Percentiles rank a stretch among this genome's conserved stretches.
phyloP scores from a whole-genome alignment of 1,140 invertebrate genomes.

The Chrysomallon squamiferum region DNA sequence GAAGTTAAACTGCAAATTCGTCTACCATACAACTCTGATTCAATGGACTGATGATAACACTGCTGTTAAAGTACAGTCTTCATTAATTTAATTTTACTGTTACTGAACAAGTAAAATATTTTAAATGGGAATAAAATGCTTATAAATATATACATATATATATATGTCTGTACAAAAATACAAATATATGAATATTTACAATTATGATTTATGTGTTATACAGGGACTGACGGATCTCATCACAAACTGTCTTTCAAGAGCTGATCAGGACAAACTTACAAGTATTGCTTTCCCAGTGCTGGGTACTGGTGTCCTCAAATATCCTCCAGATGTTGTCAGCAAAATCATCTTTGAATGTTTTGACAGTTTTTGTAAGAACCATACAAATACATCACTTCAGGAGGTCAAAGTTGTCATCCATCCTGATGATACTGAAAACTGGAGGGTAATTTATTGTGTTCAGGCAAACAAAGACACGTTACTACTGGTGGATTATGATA shows the following conservation, averaged over 20 bases:
- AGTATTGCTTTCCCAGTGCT: slow-evolving; percentile 34
- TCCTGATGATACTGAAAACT: too few species aligned
- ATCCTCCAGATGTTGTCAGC: slow-evolving; percentile 23
- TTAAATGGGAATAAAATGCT: slow-evolving; percentile 10
- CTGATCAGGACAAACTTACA: slow-evolving; percentile 14
- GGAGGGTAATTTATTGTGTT: neutral
- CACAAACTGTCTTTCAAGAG: slow-evolving; percentile 22
- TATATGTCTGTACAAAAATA: too few species aligned
- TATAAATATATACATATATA: neutral
- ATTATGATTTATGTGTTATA: neutral
- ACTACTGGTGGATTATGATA: too few species aligned
- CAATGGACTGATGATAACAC: too few species aligned
- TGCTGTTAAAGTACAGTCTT: neutral
- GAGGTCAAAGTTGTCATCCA: too few species aligned
- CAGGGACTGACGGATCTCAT: slow-evolving; percentile 16
- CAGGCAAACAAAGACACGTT: too few species aligned
- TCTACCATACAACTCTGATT: slow-evolving; percentile 9
- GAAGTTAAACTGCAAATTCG: slow-evolving; percentile 2
- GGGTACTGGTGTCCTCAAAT: slow-evolving; percentile 33
- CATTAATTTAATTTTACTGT: neutral
- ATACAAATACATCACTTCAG: too few species aligned
- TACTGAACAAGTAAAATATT: neutral
- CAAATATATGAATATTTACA: neutral
- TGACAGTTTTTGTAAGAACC: too few species aligned
- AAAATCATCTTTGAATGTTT: slow-evolving; percentile 18